These are phyloP conservation scores for Propithecus coquereli DNA, from an alignment of 2,113 vertebrate genomes.

Conservation along the genomic window DNA sequence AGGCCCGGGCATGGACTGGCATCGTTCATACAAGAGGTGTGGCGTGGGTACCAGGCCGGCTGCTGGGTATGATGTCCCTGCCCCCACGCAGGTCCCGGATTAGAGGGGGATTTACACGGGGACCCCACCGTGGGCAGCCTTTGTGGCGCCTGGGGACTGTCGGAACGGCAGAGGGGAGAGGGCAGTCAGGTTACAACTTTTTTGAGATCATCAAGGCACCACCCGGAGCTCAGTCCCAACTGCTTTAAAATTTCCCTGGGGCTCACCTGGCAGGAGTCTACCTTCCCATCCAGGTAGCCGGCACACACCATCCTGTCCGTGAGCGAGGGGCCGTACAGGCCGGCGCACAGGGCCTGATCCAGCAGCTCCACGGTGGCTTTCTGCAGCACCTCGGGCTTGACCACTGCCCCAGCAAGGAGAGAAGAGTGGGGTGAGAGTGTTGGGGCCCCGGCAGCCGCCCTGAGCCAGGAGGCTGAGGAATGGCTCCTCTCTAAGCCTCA, in stretches of 20 bases:
- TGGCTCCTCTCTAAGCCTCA: fast-evolving
- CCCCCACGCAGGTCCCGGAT: neutral
- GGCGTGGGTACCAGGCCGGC: neutral
- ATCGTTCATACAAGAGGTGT: neutral
- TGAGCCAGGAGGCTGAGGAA: fast-evolving
- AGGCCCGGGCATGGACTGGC: neutral
- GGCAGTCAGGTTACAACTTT: neutral
- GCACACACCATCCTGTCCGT: slow-evolving; percentile 95
- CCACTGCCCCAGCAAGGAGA: slow-evolving; percentile 55
- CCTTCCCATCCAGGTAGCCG: slow-evolving; percentile 93
- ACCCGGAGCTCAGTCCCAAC: neutral
- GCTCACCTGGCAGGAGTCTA: slow-evolving; percentile 96
- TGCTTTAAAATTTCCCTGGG: neutral
- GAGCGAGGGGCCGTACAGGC: slow-evolving; percentile 87
- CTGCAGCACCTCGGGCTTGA: slow-evolving; percentile 89
- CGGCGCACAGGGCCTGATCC: slow-evolving; percentile 88
- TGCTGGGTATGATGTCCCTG: neutral
- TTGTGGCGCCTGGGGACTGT: neutral
- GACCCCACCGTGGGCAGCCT: neutral
- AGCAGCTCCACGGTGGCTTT: slow-evolving; percentile 94
- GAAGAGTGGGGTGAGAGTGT: fast-evolving
- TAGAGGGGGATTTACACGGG: neutral
- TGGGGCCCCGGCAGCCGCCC: neutral
- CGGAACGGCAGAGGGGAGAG: too few species aligned
- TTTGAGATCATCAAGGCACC: neutral